Conservation (phyloP, 92 coral and sea anemone species). For the Montipora capitata region DNA sequence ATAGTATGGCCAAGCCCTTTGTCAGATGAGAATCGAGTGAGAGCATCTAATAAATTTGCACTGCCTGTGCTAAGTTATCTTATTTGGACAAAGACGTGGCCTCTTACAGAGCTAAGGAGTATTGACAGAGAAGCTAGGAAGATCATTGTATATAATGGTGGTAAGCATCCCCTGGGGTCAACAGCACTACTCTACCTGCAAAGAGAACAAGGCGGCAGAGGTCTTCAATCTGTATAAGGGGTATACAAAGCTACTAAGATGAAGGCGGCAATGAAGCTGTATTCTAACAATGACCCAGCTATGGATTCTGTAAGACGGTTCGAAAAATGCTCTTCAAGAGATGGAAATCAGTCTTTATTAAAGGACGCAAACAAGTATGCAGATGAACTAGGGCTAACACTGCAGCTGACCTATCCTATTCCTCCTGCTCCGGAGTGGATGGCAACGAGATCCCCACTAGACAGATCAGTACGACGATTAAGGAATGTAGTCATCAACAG, state of each 20-base stretch:
- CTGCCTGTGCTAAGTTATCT: too few species aligned
- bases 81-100: too few species aligned
- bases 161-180: not conserved
- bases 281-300: not conserved
- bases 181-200: not conserved
- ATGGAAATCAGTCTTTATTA: not conserved
- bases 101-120: too few species aligned
- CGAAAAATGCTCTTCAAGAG: not conserved
- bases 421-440: not conserved
- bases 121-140: too few species aligned
- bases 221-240: not conserved
- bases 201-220: not conserved
- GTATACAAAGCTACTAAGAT: not conserved
- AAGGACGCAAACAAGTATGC: not conserved
- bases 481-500: not conserved
- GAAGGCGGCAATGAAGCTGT: conserved; percentile 7
- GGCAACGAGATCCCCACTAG: too few species aligned
- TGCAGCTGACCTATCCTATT: not conserved
- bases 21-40: too few species aligned
- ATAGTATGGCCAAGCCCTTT: too few species aligned
- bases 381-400: not conserved
- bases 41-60: too few species aligned
- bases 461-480: not conserved
- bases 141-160: too few species aligned
- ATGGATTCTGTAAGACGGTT: not conserved